Percentiles rank a stretch among this genome's conserved stretches.
Conservation (phyloP, 2,113 vertebrate species). For the Aramus guarauna region DNA sequence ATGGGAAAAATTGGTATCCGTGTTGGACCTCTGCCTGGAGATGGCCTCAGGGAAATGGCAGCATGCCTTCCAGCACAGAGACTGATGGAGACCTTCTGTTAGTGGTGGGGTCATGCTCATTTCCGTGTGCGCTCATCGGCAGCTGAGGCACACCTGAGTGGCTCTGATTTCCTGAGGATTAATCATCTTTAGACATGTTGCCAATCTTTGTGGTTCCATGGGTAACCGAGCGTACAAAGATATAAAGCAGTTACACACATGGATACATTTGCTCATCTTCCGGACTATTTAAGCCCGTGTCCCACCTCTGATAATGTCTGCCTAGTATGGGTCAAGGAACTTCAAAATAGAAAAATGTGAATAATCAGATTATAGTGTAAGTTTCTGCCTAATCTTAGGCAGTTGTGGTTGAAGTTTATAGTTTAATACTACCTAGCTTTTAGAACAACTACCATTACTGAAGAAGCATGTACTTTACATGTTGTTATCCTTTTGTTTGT, state of each 20-base stretch:
- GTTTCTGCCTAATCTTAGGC: not conserved
- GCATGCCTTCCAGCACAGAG: not conserved
- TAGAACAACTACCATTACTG: not conserved
- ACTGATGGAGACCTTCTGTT: not conserved
- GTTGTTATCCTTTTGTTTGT: not conserved
- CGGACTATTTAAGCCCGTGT: not conserved
- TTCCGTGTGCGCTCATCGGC: not conserved
- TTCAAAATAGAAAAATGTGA: not conserved
- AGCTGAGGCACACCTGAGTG: not conserved
- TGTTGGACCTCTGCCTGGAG: not conserved
- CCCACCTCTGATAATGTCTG: not conserved
- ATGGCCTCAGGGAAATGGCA: not conserved
- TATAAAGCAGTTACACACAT: not conserved
- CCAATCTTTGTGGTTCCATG: not conserved
- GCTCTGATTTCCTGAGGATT: not conserved
- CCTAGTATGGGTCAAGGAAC: not conserved
- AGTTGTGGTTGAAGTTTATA: not conserved
- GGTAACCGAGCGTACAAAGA: not conserved
- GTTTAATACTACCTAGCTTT: not conserved
- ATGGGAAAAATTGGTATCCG: not conserved
- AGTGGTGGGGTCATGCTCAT: fast-evolving
- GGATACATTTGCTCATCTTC: not conserved
- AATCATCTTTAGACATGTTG: not conserved
- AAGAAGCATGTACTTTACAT: not conserved
- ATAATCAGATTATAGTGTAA: not conserved